A percentile compares a stretch with the other conserved stretches of the same genome.
These are phyloP conservation scores for Microtus pennsylvanicus DNA, from an alignment of 2,113 vertebrate genomes.

Conservation along the genomic window DNA sequence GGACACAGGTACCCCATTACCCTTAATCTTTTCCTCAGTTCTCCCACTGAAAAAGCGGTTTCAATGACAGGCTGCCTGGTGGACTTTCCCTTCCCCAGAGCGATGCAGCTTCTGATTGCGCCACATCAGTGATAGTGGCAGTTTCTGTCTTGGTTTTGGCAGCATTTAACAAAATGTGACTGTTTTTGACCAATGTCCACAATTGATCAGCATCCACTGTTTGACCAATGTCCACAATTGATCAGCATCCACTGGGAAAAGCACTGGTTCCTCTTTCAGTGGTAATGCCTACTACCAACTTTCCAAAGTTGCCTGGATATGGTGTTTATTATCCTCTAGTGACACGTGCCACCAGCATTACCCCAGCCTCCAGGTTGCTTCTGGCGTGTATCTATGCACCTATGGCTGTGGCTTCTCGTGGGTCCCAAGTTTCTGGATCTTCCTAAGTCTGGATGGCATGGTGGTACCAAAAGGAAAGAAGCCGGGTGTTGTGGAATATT, in stretches of 20 bases:
- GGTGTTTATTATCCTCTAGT: not conserved
- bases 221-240: too few species aligned
- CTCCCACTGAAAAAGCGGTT: not conserved
- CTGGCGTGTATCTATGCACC: not conserved
- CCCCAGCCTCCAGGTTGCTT: not conserved
- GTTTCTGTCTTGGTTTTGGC: not conserved
- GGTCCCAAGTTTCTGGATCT: not conserved
- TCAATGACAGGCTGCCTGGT: not conserved
- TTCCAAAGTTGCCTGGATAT: not conserved
- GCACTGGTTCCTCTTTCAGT: not conserved
- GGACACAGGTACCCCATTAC: not conserved
- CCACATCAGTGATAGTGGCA: not conserved
- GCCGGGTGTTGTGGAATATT: not conserved
- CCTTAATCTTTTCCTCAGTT: too few species aligned
- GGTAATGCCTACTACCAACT: not conserved
- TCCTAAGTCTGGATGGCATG: not conserved
- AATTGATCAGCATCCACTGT: not conserved
- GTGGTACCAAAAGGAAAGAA: too few species aligned
- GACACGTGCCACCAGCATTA: not conserved
- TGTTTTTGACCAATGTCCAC: not conserved
- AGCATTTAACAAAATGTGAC: not conserved
- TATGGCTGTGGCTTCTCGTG: not conserved
- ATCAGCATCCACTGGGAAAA: too few species aligned
- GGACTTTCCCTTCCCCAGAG: not conserved
- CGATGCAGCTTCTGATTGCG: rapidly evolving